Evolutionary conservation across 2,113 vertebrate genomes (phyloP).

Genomic region (Austrofundulus limnaeus): DNA sequence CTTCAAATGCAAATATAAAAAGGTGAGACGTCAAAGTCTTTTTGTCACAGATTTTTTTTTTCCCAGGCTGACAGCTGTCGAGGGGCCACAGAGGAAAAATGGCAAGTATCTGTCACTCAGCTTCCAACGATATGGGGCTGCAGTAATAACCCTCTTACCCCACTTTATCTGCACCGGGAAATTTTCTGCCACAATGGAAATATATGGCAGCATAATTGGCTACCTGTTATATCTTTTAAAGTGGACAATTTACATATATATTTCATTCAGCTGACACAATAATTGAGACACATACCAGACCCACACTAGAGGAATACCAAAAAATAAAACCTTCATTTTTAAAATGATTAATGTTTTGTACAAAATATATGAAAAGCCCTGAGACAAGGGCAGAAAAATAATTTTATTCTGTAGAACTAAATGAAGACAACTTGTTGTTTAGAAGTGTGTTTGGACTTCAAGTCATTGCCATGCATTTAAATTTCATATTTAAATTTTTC

Average conservation of each 20-base stretch:
- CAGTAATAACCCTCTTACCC: conserved; percentile 15
- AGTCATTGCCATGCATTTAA: conserved; percentile 43
- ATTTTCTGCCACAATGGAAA: conserved; percentile 6
- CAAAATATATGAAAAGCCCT: conserved; percentile 34
- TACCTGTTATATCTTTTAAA: conserved; percentile 17
- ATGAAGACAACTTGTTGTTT: conserved; percentile 38
- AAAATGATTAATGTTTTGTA: conserved; percentile 5
- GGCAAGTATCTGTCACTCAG: conserved; percentile 5
- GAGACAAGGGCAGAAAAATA: conserved; percentile 28
- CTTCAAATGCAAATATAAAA: conserved; percentile 6
- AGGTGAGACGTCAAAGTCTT: background rate
- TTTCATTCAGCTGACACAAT: conserved; percentile 36
- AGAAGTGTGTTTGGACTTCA: conserved; percentile 19
- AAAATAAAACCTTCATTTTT: conserved; percentile 22
- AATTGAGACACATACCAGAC: conserved; percentile 17
- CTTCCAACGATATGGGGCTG: conserved; percentile 3
- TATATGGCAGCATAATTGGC: conserved; percentile 3
- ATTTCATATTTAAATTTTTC: conserved; percentile 59
- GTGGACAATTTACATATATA: conserved; percentile 16
- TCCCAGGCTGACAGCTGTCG: background rate
- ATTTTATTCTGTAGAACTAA: conserved; percentile 18
- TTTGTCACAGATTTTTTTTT: conserved; percentile 5
- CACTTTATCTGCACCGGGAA: conserved; percentile 2
- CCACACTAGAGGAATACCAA: background rate
- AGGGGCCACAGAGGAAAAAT: background rate